phyloP scores from a whole-genome alignment of 2,888 invertebrate species.

The Aethes cnicana region DNA sequence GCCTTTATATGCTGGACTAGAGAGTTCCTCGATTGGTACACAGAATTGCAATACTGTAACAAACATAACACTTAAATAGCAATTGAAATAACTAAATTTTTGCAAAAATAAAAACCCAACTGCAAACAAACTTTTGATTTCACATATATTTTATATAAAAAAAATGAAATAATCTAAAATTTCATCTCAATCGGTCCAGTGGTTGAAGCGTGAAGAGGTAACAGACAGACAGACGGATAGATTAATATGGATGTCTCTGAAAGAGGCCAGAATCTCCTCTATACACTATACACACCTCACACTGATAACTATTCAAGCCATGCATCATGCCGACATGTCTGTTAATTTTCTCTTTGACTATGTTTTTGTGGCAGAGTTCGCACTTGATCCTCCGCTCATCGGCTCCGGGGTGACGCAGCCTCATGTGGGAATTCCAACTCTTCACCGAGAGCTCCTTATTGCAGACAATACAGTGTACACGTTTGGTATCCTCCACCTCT shows the following conservation, averaged over 20 bases:
- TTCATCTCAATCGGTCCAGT: too few relatives aligned
- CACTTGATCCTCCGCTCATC: conserved; percentile 52
- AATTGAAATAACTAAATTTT: too few relatives aligned
- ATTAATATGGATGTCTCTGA: too few relatives aligned
- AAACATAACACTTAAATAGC: not conserved
- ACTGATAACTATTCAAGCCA: conserved; percentile 36
- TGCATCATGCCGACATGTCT: conserved; percentile 47
- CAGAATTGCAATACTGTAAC: conserved; percentile 56
- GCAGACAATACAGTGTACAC: conserved; percentile 57
- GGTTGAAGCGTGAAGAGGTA: too few relatives aligned
- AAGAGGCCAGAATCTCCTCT: too few relatives aligned
- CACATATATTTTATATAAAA: not conserved
- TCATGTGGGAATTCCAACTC: conserved; percentile 53
- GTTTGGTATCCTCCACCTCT: not conserved
- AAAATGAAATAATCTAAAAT: not conserved
- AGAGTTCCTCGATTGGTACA: conserved; percentile 42
- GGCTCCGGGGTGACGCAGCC: conserved; percentile 48
- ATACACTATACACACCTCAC: conserved; percentile 53
- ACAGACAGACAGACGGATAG: too few relatives aligned
- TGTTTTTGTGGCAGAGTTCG: conserved; percentile 51
- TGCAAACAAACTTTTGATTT: not conserved
- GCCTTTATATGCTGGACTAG: conserved; percentile 47
- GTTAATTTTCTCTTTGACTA: conserved; percentile 44
- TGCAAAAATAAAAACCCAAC: too few relatives aligned
- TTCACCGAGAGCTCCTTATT: conserved; percentile 50